These are phyloP conservation scores for Hydroisotoma schaefferi DNA, from an alignment of 2,888 invertebrate species.

Conservation along the genomic window DNA sequence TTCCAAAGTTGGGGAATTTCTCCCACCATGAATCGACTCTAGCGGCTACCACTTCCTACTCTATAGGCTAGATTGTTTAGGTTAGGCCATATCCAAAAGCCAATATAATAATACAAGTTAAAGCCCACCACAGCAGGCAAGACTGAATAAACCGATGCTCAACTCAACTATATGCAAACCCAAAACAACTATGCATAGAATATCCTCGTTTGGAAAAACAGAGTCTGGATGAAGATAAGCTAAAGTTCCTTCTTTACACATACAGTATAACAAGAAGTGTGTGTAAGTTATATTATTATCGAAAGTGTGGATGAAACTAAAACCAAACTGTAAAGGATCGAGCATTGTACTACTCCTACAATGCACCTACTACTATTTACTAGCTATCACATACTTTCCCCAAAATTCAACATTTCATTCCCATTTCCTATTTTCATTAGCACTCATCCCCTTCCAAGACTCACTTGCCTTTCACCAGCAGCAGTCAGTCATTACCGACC, in stretches of 20 bases:
- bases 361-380: too few species aligned
- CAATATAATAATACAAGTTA: conserved; percentile 4
- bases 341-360: not conserved
- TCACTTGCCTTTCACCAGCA: not conserved
- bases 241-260: not conserved
- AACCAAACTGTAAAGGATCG: too few species aligned
- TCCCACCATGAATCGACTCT: too few species aligned
- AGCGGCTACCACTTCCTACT: too few species aligned
- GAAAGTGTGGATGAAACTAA: too few species aligned
- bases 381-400: conserved; percentile 7
- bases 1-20: too few species aligned
- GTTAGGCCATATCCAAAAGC: conserved; percentile 4
- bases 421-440: conserved; percentile 46
- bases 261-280: not conserved
- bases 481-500: conserved; percentile 6
- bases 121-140: not conserved
- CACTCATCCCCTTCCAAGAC: conserved; percentile 30
- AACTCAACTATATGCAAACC: too few species aligned
- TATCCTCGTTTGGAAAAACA: too few species aligned
- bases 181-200: too few species aligned
- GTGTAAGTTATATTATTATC: too few species aligned
- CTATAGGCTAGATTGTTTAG: too few species aligned
- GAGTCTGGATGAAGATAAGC: conserved; percentile 1
- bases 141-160: too few species aligned
- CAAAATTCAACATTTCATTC: conserved; percentile 16